phyloP scores from a whole-genome alignment of 1,140 invertebrate genomes.

The Drosophila gunungcola region DNA sequence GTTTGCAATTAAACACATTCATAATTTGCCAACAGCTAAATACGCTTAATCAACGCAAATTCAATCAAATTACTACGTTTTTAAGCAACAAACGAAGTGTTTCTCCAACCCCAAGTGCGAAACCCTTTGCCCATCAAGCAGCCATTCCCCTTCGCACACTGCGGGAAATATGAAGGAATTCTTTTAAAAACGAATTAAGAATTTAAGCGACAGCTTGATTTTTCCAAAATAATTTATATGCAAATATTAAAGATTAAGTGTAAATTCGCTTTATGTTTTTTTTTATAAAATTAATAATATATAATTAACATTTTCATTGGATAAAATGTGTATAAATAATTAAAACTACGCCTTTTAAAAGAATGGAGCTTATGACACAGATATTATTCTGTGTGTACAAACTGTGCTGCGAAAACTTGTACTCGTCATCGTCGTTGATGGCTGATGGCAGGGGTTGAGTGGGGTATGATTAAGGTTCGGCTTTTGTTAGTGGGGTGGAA shows the following conservation, averaged over 20 bases:
- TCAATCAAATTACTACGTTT: slow-evolving; percentile 78
- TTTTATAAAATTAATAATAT: too few relatives aligned
- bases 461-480: not conserved
- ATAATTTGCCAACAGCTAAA: slow-evolving; percentile 77
- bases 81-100: slow-evolving; percentile 59
- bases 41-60: slow-evolving; percentile 79
- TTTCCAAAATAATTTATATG: too few relatives aligned
- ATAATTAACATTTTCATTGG: too few relatives aligned
- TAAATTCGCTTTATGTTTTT: too few relatives aligned
- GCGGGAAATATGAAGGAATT: not conserved
- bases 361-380: too few relatives aligned
- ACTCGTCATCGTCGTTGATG: slow-evolving; percentile 55
- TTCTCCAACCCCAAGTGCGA: not conserved
- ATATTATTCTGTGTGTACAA: slow-evolving; percentile 7
- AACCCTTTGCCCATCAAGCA: not conserved
- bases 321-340: too few relatives aligned
- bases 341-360: too few relatives aligned
- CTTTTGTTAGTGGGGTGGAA: not conserved
- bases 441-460: slow-evolving; percentile 14
- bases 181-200: too few relatives aligned
- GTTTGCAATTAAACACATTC: slow-evolving; percentile 77
- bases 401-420: slow-evolving; percentile 52
- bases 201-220: too few relatives aligned
- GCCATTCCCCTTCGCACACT: not conserved
- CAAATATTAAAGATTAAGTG: too few relatives aligned